These are phyloP conservation scores for Heliothis peltigera DNA, from an alignment of 2,888 invertebrate genomes.

Conservation along the genomic window DNA sequence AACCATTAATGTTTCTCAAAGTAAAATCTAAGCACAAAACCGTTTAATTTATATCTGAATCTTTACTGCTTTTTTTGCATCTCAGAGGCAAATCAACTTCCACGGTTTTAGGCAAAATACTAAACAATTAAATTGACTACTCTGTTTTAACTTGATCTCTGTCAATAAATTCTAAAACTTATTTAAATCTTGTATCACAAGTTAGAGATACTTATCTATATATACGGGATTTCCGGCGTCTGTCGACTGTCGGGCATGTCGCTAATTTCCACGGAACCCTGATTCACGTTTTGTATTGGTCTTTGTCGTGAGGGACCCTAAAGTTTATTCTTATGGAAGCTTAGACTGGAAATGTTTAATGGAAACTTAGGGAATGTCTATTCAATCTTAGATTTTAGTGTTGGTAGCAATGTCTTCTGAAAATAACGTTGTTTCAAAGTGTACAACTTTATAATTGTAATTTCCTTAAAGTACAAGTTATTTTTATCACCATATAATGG, in stretches of 20 bases:
- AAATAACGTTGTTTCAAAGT: too few relatives aligned
- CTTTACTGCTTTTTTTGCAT: background rate
- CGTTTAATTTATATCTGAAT: background rate
- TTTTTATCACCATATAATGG: too few relatives aligned
- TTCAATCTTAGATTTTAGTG: too few relatives aligned
- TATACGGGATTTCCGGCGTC: slow-evolving; percentile 88
- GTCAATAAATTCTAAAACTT: slow-evolving; percentile 81
- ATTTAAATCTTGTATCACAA: slow-evolving; percentile 85
- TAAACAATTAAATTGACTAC: background rate
- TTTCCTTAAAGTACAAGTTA: too few relatives aligned
- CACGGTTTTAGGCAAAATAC: background rate
- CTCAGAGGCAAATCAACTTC: slow-evolving; percentile 5
- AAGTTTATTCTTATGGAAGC: slow-evolving; percentile 31
- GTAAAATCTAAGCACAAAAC: too few relatives aligned
- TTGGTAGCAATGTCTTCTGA: too few relatives aligned
- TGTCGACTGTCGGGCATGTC: slow-evolving; percentile 70
- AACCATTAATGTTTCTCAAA: too few relatives aligned
- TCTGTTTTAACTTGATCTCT: slow-evolving; percentile 67
- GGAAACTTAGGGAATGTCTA: slow-evolving; percentile 10
- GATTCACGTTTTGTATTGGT: slow-evolving; percentile 63
- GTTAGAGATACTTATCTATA: slow-evolving; percentile 84
- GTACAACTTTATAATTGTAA: too few relatives aligned
- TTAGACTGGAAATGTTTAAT: slow-evolving; percentile 7
- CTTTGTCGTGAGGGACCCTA: slow-evolving; percentile 45
- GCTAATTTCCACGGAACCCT: slow-evolving; percentile 80